Evolutionary conservation across 2,797 vertebrate species (phyloP).

Genomic region (Argyrosomus regius): DNA sequence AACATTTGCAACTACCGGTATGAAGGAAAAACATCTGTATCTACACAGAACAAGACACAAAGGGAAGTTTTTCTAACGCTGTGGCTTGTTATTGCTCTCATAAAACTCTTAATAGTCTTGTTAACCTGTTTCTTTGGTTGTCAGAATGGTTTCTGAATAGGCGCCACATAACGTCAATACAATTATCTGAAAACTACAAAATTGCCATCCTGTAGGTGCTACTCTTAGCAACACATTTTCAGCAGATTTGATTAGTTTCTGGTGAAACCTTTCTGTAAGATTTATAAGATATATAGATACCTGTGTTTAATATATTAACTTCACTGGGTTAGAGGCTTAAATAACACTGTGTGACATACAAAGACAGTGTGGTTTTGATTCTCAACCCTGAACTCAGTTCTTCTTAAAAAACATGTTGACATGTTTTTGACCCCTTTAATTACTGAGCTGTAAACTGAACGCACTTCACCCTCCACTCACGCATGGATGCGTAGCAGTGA

Average conservation of each 20-base stretch:
- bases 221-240: background rate
- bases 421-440: constrained; percentile 54
- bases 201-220: no score
- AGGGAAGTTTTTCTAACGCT: background rate
- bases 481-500: constrained; percentile 24
- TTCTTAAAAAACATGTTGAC: background rate
- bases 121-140: background rate
- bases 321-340: background rate
- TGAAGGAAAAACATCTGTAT: background rate
- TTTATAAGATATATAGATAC: background rate
- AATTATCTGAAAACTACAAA: background rate
- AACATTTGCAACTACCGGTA: background rate
- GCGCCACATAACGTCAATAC: no score
- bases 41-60: background rate
- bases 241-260: background rate
- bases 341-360: background rate
- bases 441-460: constrained; percentile 57
- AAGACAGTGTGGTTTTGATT: background rate
- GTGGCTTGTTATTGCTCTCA: background rate
- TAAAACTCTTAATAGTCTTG: background rate
- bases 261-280: no score
- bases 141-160: background rate
- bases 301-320: no score
- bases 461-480: constrained; percentile 12
- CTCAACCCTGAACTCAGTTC: background rate